A percentile compares a stretch with the other conserved stretches of the same genome.
These are phyloP conservation scores for Danio kyathit DNA, from an alignment of 2,797 vertebrate species.

Conservation along the genomic window DNA sequence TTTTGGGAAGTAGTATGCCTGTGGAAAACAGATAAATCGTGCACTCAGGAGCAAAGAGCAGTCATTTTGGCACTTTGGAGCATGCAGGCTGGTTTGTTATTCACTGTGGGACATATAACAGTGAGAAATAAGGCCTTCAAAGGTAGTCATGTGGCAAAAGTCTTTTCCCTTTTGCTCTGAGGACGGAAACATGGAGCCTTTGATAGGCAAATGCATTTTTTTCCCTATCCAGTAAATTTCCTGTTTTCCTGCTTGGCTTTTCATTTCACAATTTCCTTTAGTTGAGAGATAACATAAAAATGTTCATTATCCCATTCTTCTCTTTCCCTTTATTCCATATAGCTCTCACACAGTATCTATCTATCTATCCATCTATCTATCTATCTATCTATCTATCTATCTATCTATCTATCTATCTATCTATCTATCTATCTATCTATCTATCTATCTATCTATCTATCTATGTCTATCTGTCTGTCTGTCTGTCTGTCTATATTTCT, in stretches of 20 bases:
- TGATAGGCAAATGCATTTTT: slow-evolving; percentile 57
- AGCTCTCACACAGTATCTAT: not conserved
- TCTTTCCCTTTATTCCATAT: not conserved
- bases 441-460: not conserved
- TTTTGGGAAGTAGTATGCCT: slow-evolving; percentile 55
- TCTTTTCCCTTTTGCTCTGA: slow-evolving; percentile 47
- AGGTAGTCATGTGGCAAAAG: slow-evolving; percentile 50
- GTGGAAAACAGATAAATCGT: slow-evolving; percentile 64
- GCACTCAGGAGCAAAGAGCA: slow-evolving; percentile 21
- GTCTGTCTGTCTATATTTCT: too few relatives aligned
- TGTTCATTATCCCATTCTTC: slow-evolving; percentile 56
- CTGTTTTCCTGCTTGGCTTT: slow-evolving; percentile 78
- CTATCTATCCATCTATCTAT: slow-evolving; percentile 2
- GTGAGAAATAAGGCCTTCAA: slow-evolving; percentile 54
- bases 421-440: not conserved
- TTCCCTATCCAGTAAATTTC: slow-evolving; percentile 70
- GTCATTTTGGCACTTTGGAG: slow-evolving; percentile 50
- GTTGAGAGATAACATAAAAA: slow-evolving; percentile 68
- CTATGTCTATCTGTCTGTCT: too few relatives aligned
- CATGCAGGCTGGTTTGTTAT: slow-evolving; percentile 65
- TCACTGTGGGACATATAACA: slow-evolving; percentile 44
- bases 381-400: not conserved
- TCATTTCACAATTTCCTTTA: slow-evolving; percentile 71
- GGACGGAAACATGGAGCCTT: slow-evolving; percentile 59
- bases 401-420: not conserved